Conservation (phyloP, 2,888 invertebrate genomes). For the Dicycla oo region DNA sequence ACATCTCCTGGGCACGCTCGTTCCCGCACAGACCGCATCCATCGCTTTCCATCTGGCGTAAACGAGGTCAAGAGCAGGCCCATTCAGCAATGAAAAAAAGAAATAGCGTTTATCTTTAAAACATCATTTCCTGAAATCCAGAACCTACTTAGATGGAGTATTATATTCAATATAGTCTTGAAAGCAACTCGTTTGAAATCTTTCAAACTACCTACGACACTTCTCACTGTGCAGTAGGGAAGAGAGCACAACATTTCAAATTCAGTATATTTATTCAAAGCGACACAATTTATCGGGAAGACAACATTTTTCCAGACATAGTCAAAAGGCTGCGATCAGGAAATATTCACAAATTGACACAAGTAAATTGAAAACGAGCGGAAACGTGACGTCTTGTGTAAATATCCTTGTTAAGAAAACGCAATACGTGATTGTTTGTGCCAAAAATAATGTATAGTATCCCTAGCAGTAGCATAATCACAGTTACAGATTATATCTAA, state of each 20-base stretch:
- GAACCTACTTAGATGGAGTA: not conserved
- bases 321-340: slow-evolving; percentile 37
- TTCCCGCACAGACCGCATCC: no score
- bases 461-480: no score
- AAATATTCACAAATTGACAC: slow-evolving; percentile 43
- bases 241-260: slow-evolving; percentile 18
- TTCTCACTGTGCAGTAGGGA: not conserved
- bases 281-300: slow-evolving; percentile 22
- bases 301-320: not conserved
- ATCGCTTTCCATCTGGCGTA: no score
- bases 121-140: not conserved
- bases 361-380: slow-evolving; percentile 54
- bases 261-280: slow-evolving; percentile 32
- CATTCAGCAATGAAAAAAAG: no score
- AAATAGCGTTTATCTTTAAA: not conserved
- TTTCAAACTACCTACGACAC: not conserved
- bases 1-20: no score
- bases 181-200: not conserved
- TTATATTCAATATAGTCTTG: not conserved
- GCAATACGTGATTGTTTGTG: not conserved
- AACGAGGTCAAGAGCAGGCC: no score
- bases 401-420: slow-evolving; percentile 25
- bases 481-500: no score
- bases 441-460: not conserved
- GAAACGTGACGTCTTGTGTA: slow-evolving; percentile 20